These are phyloP conservation scores for Brachylomia viminalis DNA, from an alignment of 2,888 invertebrate species.

Conservation along the genomic window DNA sequence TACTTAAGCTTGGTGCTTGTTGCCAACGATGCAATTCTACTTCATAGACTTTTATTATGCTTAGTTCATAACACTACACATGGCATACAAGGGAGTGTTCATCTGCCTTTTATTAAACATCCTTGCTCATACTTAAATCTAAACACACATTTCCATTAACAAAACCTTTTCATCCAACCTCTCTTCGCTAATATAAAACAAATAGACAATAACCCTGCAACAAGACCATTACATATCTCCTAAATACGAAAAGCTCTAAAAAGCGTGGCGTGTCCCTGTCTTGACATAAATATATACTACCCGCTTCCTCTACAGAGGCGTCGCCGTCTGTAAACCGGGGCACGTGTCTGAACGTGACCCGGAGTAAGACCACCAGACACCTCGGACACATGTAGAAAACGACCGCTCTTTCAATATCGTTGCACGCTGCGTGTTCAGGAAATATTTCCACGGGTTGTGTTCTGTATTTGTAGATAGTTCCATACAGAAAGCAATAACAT, in stretches of 20 bases:
- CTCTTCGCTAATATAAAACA: not conserved
- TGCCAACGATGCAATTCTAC: not conserved
- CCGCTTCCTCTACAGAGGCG: conserved; percentile 39
- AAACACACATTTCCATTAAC: not conserved
- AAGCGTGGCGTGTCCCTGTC: conserved; percentile 38
- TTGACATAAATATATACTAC: conserved; percentile 45
- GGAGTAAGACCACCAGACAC: conserved; percentile 43
- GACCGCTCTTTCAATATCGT: conserved; percentile 12
- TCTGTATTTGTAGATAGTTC: not conserved
- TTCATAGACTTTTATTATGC: too few species aligned
- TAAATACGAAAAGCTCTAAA: conserved; percentile 46
- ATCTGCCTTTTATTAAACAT: not conserved
- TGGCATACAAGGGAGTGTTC: not conserved
- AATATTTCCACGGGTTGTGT: not conserved
- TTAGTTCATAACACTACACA: not conserved
- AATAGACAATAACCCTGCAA: conserved; percentile 15
- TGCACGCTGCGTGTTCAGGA: conserved; percentile 2
- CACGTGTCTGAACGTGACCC: conserved; percentile 68
- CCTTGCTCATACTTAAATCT: not conserved
- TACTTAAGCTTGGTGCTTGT: not conserved
- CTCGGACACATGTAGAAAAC: conserved; percentile 25
- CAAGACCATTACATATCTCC: conserved; percentile 42
- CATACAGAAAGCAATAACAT: not conserved
- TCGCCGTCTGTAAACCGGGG: conserved; percentile 38
- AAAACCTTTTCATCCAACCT: not conserved